Base-by-base conservation (phyloP, 2,888 invertebrate species). In the Lathronympha strigana region DNA sequence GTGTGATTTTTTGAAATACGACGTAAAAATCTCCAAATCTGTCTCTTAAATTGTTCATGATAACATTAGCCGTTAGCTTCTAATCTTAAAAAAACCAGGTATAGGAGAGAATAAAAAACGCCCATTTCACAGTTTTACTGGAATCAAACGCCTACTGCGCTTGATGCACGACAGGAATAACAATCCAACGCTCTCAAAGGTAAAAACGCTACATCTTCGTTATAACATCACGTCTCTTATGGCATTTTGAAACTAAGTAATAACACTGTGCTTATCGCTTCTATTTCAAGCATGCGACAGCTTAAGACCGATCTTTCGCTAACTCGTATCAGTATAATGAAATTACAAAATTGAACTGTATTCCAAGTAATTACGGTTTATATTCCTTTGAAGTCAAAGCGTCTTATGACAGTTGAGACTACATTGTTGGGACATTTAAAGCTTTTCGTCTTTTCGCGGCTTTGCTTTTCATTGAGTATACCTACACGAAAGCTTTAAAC, bases 281-380 rank as follows among this genome's bases (percentile, higher is more conserved):
- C 33, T 33, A 33, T n/a, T 51, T 51, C 33, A 33, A 51, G 33
- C 33, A 51, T 51, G 51, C 33, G 51, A 33, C 51, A 51, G 51
- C 33, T 21, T 19, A 33, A 13, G 33, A 13, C 11, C 5, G 19
- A 51, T 31, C 13, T 51, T 51, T 19, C 19, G 13, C 51, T 33
- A 33, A 19, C 33, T 33, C 51, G 19, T 33, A 33, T 33, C 19
- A 11, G 11, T 21, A 19, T 13, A 33, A 51, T 5, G 17, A 13
- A 25, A 25, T 31, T 33, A 11, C 19, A 19, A 19, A 31, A 51
- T 17, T 33, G 2, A 5, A 33, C 19, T 51, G 4, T 51, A 19
- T 2, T 33, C 9, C 50, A 17, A 15, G 9, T 11, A 1, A 6
- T 17, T 51, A 51, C 11, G 28, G 50, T 33, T 51, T 33, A 51